phyloP scores from a whole-genome alignment of 2,888 invertebrate species.

The Xanthia togata region DNA sequence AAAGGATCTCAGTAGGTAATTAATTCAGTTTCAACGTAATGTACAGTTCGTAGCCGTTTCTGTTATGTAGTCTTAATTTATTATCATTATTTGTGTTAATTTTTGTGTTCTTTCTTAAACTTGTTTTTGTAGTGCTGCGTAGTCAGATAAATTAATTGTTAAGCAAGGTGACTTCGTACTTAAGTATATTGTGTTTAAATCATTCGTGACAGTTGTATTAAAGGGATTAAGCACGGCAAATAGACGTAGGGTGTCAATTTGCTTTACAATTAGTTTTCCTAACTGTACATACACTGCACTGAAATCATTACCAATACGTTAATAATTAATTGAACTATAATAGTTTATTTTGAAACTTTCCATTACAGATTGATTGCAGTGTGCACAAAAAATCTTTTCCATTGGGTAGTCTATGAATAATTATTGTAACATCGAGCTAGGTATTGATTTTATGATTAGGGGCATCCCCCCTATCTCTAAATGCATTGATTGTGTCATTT shows the following conservation, averaged over 20 bases:
- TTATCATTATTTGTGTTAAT: neutral
- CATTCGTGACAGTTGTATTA: neutral
- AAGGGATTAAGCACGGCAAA: neutral
- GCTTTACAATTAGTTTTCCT: no score
- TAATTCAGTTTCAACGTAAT: conserved; percentile 22
- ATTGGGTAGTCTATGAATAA: neutral
- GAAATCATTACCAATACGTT: neutral
- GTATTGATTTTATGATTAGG: neutral
- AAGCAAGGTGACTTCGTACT: neutral
- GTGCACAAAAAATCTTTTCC: neutral
- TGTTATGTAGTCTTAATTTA: neutral
- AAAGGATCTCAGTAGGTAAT: conserved; percentile 19
- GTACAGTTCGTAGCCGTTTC: neutral
- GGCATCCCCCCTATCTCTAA: neutral
- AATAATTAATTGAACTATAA: neutral
- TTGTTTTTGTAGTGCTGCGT: neutral
- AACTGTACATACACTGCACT: neutral
- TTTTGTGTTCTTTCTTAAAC: neutral
- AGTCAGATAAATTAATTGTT: neutral
- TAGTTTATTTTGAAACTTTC: neutral
- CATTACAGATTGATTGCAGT: neutral
- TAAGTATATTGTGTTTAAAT: neutral
- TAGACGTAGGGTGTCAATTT: neutral
- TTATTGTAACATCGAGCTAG: neutral
- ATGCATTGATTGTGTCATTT: neutral